These are phyloP conservation scores for Asteroscopus sphinx DNA, from an alignment of 2,888 invertebrate species.

Conservation along the genomic window DNA sequence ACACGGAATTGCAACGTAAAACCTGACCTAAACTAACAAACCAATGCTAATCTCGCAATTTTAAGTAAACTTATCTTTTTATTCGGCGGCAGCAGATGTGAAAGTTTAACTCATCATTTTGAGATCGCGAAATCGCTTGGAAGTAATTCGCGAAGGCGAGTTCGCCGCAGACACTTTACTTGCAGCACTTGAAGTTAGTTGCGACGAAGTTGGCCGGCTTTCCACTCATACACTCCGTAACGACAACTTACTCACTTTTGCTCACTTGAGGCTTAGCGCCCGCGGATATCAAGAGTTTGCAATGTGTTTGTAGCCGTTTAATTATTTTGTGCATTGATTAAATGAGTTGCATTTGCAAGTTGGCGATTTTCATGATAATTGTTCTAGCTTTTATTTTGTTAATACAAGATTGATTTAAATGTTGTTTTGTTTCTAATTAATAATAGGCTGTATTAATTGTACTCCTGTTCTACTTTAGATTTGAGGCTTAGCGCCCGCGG, in stretches of 20 bases:
- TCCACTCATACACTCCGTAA: slow-evolving; percentile 79
- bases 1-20: no score
- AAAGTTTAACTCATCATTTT: slow-evolving; percentile 76
- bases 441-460: no score
- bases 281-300: slow-evolving; percentile 59
- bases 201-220: slow-evolving; percentile 72
- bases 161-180: slow-evolving; percentile 79
- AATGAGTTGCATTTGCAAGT: slow-evolving; percentile 12
- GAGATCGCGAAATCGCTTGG: slow-evolving; percentile 82
- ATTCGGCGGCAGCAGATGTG: slow-evolving; percentile 63
- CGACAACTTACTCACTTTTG: slow-evolving; percentile 81
- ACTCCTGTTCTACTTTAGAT: neutral
- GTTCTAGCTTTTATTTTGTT: neutral
- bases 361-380: neutral
- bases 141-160: slow-evolving; percentile 80
- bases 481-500: slow-evolving; percentile 57
- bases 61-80: slow-evolving; percentile 51
- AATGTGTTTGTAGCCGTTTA: slow-evolving; percentile 47
- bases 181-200: slow-evolving; percentile 80
- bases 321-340: slow-evolving; percentile 50
- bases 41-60: slow-evolving; percentile 10
- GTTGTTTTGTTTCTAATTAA: no score
- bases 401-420: no score
- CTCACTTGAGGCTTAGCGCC: slow-evolving; percentile 66
- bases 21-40: neutral